Base-by-base conservation (phyloP, 2,113 vertebrate species). In the Phyllostomus hastatus region DNA sequence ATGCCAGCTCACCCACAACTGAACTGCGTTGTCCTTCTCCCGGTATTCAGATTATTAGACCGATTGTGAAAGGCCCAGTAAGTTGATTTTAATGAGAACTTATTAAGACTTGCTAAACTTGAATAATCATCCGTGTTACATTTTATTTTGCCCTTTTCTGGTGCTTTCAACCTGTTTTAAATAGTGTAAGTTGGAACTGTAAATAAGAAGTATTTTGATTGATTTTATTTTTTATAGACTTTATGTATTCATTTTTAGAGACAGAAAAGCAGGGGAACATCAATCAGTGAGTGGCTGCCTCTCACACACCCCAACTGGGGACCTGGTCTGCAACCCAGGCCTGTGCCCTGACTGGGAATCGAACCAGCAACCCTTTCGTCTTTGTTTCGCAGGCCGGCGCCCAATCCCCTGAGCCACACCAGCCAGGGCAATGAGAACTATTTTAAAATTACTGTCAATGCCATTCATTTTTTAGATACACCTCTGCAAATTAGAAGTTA, bases 31-130 rank as follows among this genome's bases (percentile, higher is more conserved):
- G 82, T 92, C 4, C 5, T 10, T 67, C 89, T 90, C 31, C 95
- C 93, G 97, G 93, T 52, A 0, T n/a, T 89, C 92, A 95, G 0
- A 4, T 0, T 26, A 52, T 97, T 92, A 94, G 61, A 81, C 87
- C 97, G 79, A 4, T 78, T 88, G 64, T 97, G 82, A 43, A 2
- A 4, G 83, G 20, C 92, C 15, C 84, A 22, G 95, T 97, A 97
- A 98, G 96, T 79, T 96, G 16, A 93, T 84, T 93, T 96, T 86
- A 94, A 79, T 95, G 22, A 67, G n/a, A n/a, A 76, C 15, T 92
- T 91, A 69, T 73, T 75, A 57, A 86, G 70, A 76, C 17, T 92
- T 93, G 64, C 72, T 79, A 50, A 89, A 76, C 31, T 94, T 82
- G 16, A 69, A n/a, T 64, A 92, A 86, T 41, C 41, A 52, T 93